phyloP scores from a whole-genome alignment of 2,113 vertebrate species.

The Malurus alboscapulatus region DNA sequence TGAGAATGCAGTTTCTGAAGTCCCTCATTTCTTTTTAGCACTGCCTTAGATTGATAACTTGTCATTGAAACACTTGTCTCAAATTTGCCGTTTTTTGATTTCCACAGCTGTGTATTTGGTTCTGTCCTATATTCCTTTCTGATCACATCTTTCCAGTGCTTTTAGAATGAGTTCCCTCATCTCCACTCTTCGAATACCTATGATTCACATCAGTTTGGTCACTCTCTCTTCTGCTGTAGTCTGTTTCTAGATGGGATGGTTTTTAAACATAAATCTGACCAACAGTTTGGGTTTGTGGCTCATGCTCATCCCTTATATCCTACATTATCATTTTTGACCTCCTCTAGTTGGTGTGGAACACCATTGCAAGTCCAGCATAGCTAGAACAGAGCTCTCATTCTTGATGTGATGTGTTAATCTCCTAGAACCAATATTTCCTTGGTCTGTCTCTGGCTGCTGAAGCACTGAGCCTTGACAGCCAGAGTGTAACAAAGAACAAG shows the following conservation, averaged over 20 bases:
- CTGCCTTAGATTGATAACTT: not conserved
- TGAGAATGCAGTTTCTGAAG: rapidly evolving
- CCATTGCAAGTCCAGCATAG: not conserved
- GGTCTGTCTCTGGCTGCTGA: not conserved
- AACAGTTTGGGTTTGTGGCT: not conserved
- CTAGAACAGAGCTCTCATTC: not conserved
- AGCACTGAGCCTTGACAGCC: not conserved
- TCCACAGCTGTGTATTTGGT: not conserved
- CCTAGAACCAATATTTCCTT: not conserved
- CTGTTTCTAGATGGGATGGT: not conserved
- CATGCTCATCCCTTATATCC: not conserved
- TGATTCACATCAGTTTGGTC: not conserved
- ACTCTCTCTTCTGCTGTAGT: not conserved
- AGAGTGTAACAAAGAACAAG: not conserved
- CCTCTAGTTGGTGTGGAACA: not conserved
- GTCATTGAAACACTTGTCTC: not conserved
- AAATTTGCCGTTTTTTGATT: not conserved
- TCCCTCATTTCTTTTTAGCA: not conserved
- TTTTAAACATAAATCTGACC: not conserved
- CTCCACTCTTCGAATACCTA: not conserved
- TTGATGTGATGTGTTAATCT: not conserved
- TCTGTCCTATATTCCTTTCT: not conserved
- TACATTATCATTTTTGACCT: not conserved
- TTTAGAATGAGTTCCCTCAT: not conserved
- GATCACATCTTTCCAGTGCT: not conserved